These are phyloP conservation scores for Synanthedon myopaeformis DNA, from an alignment of 2,888 invertebrate genomes.

Conservation along the genomic window DNA sequence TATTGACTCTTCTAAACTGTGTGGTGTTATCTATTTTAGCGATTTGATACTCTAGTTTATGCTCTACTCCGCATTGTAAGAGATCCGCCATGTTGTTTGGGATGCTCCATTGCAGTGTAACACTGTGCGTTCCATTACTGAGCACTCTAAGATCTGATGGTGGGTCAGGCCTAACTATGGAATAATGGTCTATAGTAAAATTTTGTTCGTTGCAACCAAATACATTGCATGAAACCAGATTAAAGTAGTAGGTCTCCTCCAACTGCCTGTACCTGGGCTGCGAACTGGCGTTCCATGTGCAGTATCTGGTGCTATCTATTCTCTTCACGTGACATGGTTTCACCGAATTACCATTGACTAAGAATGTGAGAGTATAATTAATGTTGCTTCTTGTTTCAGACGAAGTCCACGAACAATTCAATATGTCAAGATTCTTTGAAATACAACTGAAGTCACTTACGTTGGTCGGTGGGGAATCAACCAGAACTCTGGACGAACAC, in stretches of 20 bases:
- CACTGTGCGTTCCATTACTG: slow-evolving; percentile 40
- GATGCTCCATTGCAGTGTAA: slow-evolving; percentile 43
- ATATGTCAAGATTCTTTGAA: slow-evolving; percentile 77
- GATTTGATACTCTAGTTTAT: slow-evolving; percentile 59
- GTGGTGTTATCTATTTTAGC: slow-evolving; percentile 55
- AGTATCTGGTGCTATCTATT: slow-evolving; percentile 20
- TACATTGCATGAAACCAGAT: slow-evolving; percentile 70
- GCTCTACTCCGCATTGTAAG: slow-evolving; percentile 39
- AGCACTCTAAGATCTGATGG: slow-evolving; percentile 33
- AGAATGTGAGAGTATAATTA: slow-evolving; percentile 34
- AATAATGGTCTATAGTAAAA: slow-evolving; percentile 72
- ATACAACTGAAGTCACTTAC: slow-evolving; percentile 80
- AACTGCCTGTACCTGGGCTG: slow-evolving; percentile 54
- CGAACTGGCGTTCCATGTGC: slow-evolving; percentile 38
- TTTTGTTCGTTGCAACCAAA: slow-evolving; percentile 68
- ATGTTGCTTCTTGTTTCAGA: slow-evolving; percentile 51
- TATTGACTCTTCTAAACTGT: slow-evolving; percentile 50
- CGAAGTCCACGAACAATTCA: slow-evolving; percentile 81
- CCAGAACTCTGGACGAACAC: slow-evolving; percentile 38
- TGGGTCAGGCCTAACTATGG: slow-evolving; percentile 48
- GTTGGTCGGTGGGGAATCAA: slow-evolving; percentile 70
- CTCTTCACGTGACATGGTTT: slow-evolving; percentile 15
- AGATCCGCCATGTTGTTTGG: slow-evolving; percentile 45
- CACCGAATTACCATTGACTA: slow-evolving; percentile 24
- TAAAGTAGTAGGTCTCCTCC: slow-evolving; percentile 65